Conservation (phyloP, 1,140 invertebrate species). For the Chionoecetes opilio region DNA sequence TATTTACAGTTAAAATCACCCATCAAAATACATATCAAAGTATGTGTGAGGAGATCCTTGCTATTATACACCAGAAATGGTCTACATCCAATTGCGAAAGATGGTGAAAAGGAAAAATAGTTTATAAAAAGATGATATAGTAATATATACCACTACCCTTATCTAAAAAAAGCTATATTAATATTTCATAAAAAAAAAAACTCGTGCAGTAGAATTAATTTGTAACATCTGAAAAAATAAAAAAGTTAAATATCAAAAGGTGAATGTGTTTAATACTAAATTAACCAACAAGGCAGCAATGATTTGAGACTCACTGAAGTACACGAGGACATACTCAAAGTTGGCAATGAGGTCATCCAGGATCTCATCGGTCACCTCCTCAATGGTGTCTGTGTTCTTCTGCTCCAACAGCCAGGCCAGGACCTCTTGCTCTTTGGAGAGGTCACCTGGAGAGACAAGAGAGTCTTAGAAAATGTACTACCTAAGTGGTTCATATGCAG, state of each 20-base stretch:
- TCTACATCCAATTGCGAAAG: too few relatives aligned
- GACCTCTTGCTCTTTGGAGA: constrained; percentile 96
- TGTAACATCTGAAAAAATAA: background rate
- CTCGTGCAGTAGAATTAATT: background rate
- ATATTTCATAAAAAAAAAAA: background rate
- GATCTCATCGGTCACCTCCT: constrained; percentile 97
- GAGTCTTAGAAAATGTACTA: background rate
- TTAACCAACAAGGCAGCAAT: background rate
- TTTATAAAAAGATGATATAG: too few relatives aligned
- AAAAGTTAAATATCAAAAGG: background rate
- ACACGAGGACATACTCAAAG: constrained; percentile 96
- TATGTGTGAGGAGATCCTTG: background rate
- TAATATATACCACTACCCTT: too few relatives aligned
- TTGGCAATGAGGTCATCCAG: constrained; percentile 93
- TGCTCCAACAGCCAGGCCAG: constrained; percentile 95
- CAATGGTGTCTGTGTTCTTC: constrained; percentile 95
- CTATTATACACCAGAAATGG: too few relatives aligned
- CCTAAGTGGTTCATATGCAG: background rate
- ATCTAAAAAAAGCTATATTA: background rate
- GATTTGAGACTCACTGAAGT: constrained; percentile 88
- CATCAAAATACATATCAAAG: too few relatives aligned
- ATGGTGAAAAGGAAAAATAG: too few relatives aligned
- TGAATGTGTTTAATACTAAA: background rate
- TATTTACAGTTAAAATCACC: too few relatives aligned
- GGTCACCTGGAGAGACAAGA: constrained; percentile 86